Percentiles rank a stretch among this genome's conserved stretches.
phyloP scores from a whole-genome alignment of 2,888 invertebrate species.

The Syrista parreyssii region DNA sequence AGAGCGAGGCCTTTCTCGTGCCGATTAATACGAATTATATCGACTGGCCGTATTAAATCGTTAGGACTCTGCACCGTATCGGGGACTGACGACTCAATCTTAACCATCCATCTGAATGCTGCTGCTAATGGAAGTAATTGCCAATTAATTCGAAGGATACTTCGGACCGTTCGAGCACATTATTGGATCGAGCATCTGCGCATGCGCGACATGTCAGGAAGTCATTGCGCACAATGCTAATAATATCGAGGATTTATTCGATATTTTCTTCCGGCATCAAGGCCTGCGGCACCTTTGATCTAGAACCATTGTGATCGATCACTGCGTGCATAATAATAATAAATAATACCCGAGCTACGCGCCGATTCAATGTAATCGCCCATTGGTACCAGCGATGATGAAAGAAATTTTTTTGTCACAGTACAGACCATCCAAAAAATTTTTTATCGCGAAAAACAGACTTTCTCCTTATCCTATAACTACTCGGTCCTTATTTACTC shows the following conservation, averaged over 20 bases:
- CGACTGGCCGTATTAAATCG: background rate
- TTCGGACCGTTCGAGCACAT: background rate
- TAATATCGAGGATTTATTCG: background rate
- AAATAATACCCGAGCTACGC: background rate
- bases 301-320: constrained; percentile 1
- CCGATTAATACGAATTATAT: background rate
- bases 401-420: too few species aligned
- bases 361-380: background rate
- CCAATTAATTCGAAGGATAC: background rate
- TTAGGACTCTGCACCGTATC: background rate
- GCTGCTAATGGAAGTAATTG: background rate
- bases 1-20: background rate
- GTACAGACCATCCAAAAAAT: background rate
- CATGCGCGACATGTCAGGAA: background rate
- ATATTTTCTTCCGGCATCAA: background rate
- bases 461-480: background rate
- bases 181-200: background rate
- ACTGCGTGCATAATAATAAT: background rate
- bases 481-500: background rate
- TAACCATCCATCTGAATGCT: background rate
- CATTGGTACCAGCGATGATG: too few species aligned
- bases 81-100: background rate
- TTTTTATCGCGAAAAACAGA: background rate
- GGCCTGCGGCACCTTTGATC: constrained; percentile 11
- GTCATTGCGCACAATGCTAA: background rate